Evolutionary conservation across 2,888 invertebrate genomes (phyloP).

Genomic region (Xestia c-nigrum): DNA sequence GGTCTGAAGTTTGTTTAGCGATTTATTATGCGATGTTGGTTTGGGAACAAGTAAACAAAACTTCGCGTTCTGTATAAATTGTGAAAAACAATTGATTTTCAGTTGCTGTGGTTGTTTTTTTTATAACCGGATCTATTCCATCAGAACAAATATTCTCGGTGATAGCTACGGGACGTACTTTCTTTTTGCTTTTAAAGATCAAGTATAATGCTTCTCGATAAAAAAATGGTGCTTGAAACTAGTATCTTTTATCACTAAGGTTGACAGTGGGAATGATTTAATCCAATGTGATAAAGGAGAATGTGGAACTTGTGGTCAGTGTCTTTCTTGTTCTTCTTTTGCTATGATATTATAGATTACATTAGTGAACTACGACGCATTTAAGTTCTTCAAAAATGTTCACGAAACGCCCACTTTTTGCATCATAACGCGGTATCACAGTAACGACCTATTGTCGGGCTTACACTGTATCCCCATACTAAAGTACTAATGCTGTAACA

Average conservation of each 20-base stretch:
- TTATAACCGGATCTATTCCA: background rate
- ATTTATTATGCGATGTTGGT: conserved; percentile 47
- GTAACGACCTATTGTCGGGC: too few species aligned
- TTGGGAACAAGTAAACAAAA: conserved; percentile 39
- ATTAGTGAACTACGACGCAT: too few species aligned
- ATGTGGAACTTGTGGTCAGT: background rate
- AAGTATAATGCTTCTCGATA: background rate
- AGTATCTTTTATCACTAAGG: background rate
- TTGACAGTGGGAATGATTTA: background rate
- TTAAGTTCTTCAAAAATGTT: background rate
- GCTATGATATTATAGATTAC: background rate
- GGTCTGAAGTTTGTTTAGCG: conserved; percentile 28
- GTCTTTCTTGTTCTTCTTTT: background rate
- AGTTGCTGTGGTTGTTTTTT: background rate
- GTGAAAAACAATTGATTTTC: conserved; percentile 11
- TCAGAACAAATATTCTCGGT: background rate
- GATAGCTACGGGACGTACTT: background rate
- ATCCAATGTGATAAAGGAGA: background rate
- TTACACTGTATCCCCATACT: too few species aligned
- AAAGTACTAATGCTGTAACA: too few species aligned
- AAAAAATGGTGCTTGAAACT: background rate
- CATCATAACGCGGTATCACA: background rate
- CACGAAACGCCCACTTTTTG: background rate
- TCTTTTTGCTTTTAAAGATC: too few species aligned
- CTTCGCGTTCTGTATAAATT: conserved; percentile 15